Percentiles rank a stretch among this genome's conserved stretches.
These are phyloP conservation scores for Sciaenops ocellatus DNA, from an alignment of 2,797 vertebrate genomes.

Conservation along the genomic window DNA sequence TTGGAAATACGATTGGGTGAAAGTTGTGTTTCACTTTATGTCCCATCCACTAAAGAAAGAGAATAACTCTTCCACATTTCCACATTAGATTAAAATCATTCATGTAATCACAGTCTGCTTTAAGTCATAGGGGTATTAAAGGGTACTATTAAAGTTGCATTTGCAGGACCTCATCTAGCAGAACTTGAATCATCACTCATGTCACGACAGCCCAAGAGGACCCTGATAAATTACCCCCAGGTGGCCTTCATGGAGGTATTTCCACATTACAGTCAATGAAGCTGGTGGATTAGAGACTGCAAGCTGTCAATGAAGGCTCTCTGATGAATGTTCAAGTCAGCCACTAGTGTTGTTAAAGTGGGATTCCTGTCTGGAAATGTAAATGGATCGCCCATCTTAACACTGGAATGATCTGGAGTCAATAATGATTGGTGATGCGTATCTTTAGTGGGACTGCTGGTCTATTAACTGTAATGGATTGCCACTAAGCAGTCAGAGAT, in stretches of 20 bases:
- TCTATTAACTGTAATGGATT: slow-evolving; percentile 34
- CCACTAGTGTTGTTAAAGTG: slow-evolving; percentile 13
- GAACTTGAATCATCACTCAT: slow-evolving; percentile 39
- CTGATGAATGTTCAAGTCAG: slow-evolving; percentile 52
- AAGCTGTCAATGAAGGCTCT: slow-evolving; percentile 42
- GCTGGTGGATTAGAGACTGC: slow-evolving; percentile 48
- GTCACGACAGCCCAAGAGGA: slow-evolving; percentile 37
- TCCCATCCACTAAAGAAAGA: slow-evolving; percentile 13
- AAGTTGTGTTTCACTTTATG: no score
- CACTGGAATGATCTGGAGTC: slow-evolving; percentile 21
- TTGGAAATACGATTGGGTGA: no score
- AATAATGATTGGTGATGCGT: slow-evolving; percentile 47
- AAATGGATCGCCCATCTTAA: slow-evolving; percentile 15
- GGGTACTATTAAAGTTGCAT: neutral
- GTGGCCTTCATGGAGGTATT: slow-evolving; percentile 50
- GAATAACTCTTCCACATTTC: neutral
- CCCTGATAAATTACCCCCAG: slow-evolving; percentile 47
- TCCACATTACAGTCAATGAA: slow-evolving; percentile 54
- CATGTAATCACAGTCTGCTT: slow-evolving; percentile 11
- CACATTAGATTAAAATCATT: slow-evolving; percentile 27
- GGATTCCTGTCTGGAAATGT: slow-evolving; percentile 27
- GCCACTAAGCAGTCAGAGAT: slow-evolving; percentile 4
- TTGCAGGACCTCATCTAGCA: slow-evolving; percentile 18
- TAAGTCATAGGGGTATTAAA: slow-evolving; percentile 25
- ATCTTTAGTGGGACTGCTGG: neutral